Percentiles rank a stretch among this genome's conserved stretches.
Conservation (phyloP, 2,888 invertebrate species). For the Limnephilus rhombicus region DNA sequence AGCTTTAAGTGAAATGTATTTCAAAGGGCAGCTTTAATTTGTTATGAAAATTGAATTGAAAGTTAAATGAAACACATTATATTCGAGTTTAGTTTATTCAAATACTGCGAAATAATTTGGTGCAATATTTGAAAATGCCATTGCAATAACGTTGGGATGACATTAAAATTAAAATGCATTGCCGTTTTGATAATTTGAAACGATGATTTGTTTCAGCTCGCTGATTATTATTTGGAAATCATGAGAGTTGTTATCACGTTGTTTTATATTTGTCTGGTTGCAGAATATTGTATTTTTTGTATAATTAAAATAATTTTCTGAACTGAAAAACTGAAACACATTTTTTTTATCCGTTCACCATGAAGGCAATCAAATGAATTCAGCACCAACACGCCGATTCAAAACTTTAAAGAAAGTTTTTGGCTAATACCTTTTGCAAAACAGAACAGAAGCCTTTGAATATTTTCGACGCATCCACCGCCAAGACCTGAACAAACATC, state of each 20-base stretch:
- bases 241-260: not conserved
- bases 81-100: not conserved
- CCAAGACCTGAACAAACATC: too few relatives aligned
- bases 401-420: too few relatives aligned
- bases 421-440: too few relatives aligned
- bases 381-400: too few relatives aligned
- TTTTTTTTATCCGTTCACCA: too few relatives aligned
- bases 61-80: not conserved
- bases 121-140: not conserved
- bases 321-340: too few relatives aligned
- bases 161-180: not conserved
- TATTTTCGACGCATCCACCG: too few relatives aligned
- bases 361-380: too few relatives aligned
- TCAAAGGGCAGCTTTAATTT: not conserved
- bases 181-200: not conserved
- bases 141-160: not conserved
- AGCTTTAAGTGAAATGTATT: not conserved
- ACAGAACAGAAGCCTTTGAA: too few relatives aligned
- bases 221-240: not conserved
- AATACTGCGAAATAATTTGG: not conserved
- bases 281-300: not conserved
- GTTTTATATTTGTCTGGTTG: not conserved
- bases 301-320: too few relatives aligned
- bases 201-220: not conserved
- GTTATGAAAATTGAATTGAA: constrained; percentile 10